These are phyloP conservation scores for Eubucco bourcierii DNA, from an alignment of 2,113 vertebrate species.

Conservation along the genomic window DNA sequence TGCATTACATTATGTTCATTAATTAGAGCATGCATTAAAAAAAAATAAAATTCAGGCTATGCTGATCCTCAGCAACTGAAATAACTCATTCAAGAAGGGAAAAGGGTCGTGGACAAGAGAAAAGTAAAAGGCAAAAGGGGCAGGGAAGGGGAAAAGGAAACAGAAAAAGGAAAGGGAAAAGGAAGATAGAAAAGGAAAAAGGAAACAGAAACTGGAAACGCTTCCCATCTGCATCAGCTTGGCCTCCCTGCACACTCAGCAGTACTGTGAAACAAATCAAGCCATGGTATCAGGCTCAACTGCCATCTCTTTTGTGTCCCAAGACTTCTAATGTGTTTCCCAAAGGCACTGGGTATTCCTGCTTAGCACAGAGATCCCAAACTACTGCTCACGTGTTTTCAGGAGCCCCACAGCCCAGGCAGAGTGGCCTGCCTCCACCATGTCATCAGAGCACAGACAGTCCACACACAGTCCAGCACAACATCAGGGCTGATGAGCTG, in stretches of 20 bases:
- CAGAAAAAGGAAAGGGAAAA: neutral
- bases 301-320: neutral
- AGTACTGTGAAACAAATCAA: neutral
- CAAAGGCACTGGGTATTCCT: neutral
- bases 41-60: neutral
- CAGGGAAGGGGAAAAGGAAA: neutral
- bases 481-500: too few relatives aligned
- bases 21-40: constrained; percentile 70
- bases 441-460: neutral
- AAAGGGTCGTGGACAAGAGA: neutral
- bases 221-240: neutral
- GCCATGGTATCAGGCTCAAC: neutral
- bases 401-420: neutral
- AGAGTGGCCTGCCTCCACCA: neutral
- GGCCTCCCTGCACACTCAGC: neutral
- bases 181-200: neutral
- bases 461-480: too few relatives aligned
- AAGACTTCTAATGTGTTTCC: neutral
- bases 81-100: constrained; percentile 24
- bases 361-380: neutral
- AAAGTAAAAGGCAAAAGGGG: neutral
- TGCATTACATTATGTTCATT: constrained; percentile 59
- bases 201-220: neutral
- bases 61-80: constrained; percentile 49
- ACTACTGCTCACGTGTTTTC: neutral